Evolutionary conservation across 1,140 invertebrate genomes (phyloP), one percentile per base, ranked within the genome.

Genomic region (Zaprionus nigranus): DNA sequence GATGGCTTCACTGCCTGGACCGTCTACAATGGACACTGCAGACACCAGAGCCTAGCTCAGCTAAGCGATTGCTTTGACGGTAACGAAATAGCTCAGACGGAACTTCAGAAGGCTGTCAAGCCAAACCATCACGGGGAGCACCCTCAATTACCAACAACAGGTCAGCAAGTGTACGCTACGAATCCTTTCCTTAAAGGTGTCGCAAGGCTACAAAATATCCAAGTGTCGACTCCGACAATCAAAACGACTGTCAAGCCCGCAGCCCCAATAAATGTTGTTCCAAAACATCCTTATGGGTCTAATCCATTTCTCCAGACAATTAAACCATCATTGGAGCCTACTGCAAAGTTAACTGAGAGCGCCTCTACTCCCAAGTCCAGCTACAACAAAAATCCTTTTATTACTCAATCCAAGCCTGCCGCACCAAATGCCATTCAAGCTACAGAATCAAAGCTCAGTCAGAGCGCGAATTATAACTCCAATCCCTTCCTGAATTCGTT

Each of bases 1-100:
- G 93, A 96, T 81, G 96, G 96, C 6, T 96, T 96, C 90, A 94
- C 94, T 17, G 96, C 96, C 3, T 96, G 96, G 96, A 94, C 72
- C 6, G 76, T 78, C 0, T 78, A 78, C 20, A 57, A 69, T 43
- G 22, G 46, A 0, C 65, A 78, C 40, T 78, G 76, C 22, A 70
- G 51, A 22, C 12, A 61, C 11, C 60, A 75, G 30, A 75, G 56
- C n/a, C 26, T 77, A 20, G 70, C 58, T 1, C 63, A 73, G 22
- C 11, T 78, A n/a, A 78, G 71, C 24, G 75, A 78, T 53, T 78
- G 75, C 36, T 78, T 78, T 40, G n/a, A 49, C 6, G 82, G 81
- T 20, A 90, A 88, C 12, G 85, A 88, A 58, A 85, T 90, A 22
- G 22, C 34, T 3, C 49, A 78, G 34, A 63, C 64, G 9, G 20